These are phyloP conservation scores for Neogobius melanostomus DNA, from an alignment of 2,113 vertebrate genomes.

Conservation along the genomic window DNA sequence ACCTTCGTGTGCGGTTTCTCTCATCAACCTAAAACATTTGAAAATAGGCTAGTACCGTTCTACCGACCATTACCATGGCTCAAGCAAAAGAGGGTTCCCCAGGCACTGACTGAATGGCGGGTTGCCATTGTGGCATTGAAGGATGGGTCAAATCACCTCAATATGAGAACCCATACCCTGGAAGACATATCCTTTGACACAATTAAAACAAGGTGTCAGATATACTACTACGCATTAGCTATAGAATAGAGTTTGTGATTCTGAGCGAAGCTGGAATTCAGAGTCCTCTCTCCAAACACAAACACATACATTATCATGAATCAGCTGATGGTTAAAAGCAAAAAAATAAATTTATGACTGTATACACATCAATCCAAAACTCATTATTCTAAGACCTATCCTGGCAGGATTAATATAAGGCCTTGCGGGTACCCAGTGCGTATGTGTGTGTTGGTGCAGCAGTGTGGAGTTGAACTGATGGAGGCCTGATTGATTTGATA, in stretches of 20 bases:
- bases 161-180: too few relatives aligned
- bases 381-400: slow-evolving; percentile 71
- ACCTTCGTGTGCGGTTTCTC: too few relatives aligned
- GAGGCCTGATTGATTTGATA: slow-evolving; percentile 73
- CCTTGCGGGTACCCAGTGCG: slow-evolving; percentile 33
- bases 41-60: too few relatives aligned
- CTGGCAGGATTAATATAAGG: slow-evolving; percentile 66
- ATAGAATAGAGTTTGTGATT: background rate
- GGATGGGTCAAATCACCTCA: too few relatives aligned
- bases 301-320: slow-evolving; percentile 55
- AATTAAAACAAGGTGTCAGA: background rate
- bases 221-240: background rate
- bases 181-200: too few relatives aligned
- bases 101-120: too few relatives aligned
- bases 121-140: too few relatives aligned
- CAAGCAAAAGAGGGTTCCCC: too few relatives aligned
- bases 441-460: slow-evolving; percentile 38
- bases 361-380: slow-evolving; percentile 68
- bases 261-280: too few relatives aligned
- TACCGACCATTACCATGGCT: too few relatives aligned
- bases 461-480: slow-evolving; percentile 59
- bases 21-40: too few relatives aligned
- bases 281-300: slow-evolving; percentile 14
- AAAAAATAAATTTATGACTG: slow-evolving; percentile 70
- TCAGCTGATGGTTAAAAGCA: slow-evolving; percentile 68